Evolutionary conservation across 2,113 vertebrate genomes (phyloP), one percentile per base, ranked within the genome.

Genomic region (Eulacestoma nigropectus): DNA sequence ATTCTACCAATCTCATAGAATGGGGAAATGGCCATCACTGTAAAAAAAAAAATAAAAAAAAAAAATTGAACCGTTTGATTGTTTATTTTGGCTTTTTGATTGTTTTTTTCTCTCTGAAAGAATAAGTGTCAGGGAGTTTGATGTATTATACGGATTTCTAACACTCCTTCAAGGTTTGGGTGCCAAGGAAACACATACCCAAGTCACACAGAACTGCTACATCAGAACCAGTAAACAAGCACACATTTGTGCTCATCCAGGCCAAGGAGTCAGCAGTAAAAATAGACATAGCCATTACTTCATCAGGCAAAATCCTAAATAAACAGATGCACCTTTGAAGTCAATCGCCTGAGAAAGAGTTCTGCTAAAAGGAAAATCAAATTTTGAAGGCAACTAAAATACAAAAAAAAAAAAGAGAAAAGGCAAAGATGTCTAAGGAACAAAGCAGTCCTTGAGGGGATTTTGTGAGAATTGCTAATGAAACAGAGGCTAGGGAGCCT

Each of bases 61-160:
- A n/a, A n/a, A n/a, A n/a, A n/a, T n/a, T n/a, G 0, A 63, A 3
- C 4, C 21, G 2, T 29, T 60, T 85, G 9, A 13, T 39, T 27
- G 10, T 37, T 75, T 72, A 15, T n/a, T 76, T 89, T 47, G 19
- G 2, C 30, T 42, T 15, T 2, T 35, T 47, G n/a, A 10, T 35
- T 23, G 18, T 27, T 74, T 83, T 72, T 62, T 7, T 53, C 18
- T 46, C 14, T 83, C 23, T 60, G 62, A 83, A 89, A 76, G 8
- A 33, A 3, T 10, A 16, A 60, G 10, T 72, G 29, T 37, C 76
- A 56, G 19, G 17, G 20, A 29, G 44, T 59, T 63, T 57, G 32
- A 77, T 3, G 4, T 25, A 32, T 41, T 39, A 9, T 32, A 39
- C 17, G 67, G 29, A 33, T 35, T 63, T 33, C 32, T 53, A 53